Evolutionary conservation across 2,113 vertebrate species (phyloP), one percentile per base, ranked within the genome.

Genomic region (Microtus richardsoni): DNA sequence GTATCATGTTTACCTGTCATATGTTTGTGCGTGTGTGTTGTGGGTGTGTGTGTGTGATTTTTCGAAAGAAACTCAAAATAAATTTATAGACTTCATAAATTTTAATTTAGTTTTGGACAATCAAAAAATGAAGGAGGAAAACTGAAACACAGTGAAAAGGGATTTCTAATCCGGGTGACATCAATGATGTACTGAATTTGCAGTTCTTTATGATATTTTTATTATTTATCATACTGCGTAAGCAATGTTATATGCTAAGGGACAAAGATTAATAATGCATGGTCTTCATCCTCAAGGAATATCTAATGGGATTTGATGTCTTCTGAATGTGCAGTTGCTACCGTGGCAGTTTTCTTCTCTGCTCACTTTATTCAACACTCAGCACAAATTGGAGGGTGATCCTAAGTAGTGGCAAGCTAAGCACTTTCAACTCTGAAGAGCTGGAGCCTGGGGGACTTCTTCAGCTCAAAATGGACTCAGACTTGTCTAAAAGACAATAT

Each of bases 221-320:
- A 77, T 91, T 90, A 88, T 68, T 97, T 95, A 86, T 89, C 33
- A 44, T n/a, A 86, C 33, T 36, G 36, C 24, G 14, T 87, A 68
- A 78, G 8, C 24, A 49, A 79, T 78, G 60, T 22, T 93, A 73
- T 41, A 93, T 82, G 28, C 24, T 82, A 78, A 47, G n/a, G 91
- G 73, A 70, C 33, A 91, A 77, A 82, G 58, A 91, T 94, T 88
- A 95, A 96, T 89, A 95, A 83, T 94, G 47, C 47, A 75, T 93
- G 13, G 3, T 64, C 8, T 86, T 62, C 39, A 52, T 87, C 75
- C 54, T 83, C 22, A 58, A 89, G 33, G 83, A 91, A 91, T 75
- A 91, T 24, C 30, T 70, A 87, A 79, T 54, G 12, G 52, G 78
- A 78, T 85, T 88, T 88, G 73, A n/a, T 44, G 58, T 92, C 30